Base-by-base conservation (phyloP, 2,888 invertebrate genomes). In the Leucania comma region DNA sequence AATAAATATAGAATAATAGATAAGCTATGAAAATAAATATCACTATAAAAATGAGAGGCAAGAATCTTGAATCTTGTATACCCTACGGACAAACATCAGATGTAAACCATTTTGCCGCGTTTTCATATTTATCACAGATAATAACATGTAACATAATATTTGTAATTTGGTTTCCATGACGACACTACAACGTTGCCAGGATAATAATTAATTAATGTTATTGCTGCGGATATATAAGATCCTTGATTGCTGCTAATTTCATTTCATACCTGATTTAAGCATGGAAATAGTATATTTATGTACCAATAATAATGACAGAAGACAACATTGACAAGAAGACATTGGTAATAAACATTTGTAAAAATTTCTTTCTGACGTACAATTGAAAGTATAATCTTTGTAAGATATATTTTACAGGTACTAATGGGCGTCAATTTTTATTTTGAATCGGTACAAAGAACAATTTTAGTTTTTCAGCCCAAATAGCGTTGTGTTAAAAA, bases 301-400 rank as follows among this genome's bases (percentile, higher is more conserved):
- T 20, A 6, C 1, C 9, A 32, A 29, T 54, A 54, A 29, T 9
- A 26, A 9, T 48, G 46, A 53, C 22, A 51, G 51, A 29, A 26
- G 26, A 17, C 20, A 20, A 53, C 8, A 53, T 53, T 54, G 54
- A 54, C 54, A 54, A 10, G 20, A 29, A 14, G 20, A 29, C 54
- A 54, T 20, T 54, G 54, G 29, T 54, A 10, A 9, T 32, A 54
- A 54, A 54, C 54, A 54, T 54, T 53, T 26, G 26, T 54, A 9
- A n/a, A 48, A 48, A 48, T 48, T 42, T 0, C n/a, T 48, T 20
- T 48, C 8, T 48, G n/a, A n/a, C 2, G n/a, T n/a, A n/a, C n/a
- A 48, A 48, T 48, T 48, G 8, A 48, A 20, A 48, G 9, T 17
- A 2, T 48, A n/a, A 48, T 48, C n/a, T 0, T 48, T 48, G 14